A percentile compares a stretch with the other conserved stretches of the same genome.
These are phyloP conservation scores for Catharus ustulatus DNA, from an alignment of 2,797 vertebrate genomes.

Conservation along the genomic window DNA sequence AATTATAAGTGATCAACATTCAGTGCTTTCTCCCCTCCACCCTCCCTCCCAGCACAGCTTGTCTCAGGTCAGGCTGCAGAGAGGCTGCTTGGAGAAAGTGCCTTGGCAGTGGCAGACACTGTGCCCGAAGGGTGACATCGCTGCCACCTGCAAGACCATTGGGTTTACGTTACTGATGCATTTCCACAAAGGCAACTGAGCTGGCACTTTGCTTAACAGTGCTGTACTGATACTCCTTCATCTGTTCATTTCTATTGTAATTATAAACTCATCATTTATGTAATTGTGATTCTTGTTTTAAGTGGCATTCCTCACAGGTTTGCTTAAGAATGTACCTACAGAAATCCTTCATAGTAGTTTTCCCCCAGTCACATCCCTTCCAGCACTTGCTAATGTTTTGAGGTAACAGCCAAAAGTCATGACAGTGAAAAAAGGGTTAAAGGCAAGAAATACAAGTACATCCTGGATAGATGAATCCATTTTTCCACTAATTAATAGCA, in stretches of 20 bases:
- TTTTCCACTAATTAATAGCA: conserved; percentile 72
- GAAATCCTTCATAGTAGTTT: background rate
- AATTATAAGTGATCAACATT: conserved; percentile 69
- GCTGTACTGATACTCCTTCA: background rate
- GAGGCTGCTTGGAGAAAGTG: background rate
- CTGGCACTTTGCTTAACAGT: background rate
- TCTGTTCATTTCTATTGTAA: background rate
- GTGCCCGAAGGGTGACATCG: background rate
- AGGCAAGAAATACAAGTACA: conserved; percentile 45
- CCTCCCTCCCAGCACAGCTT: background rate
- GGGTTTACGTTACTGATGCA: background rate
- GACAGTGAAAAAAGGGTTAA: conserved; percentile 42
- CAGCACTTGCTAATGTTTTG: background rate
- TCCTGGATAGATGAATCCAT: conserved; percentile 68
- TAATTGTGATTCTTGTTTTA: background rate
- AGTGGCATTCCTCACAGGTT: background rate
- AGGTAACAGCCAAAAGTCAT: conserved; percentile 16
- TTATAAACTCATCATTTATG: background rate
- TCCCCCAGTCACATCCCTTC: background rate
- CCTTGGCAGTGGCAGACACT: background rate
- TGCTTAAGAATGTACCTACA: conserved; percentile 17
- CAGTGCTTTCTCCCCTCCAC: conserved; percentile 10
- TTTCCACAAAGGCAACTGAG: conserved; percentile 21
- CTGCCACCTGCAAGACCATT: background rate
- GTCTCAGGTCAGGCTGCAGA: background rate